Base-by-base conservation (phyloP, 2,113 vertebrate species). In the Myrmophylax atrothorax region DNA sequence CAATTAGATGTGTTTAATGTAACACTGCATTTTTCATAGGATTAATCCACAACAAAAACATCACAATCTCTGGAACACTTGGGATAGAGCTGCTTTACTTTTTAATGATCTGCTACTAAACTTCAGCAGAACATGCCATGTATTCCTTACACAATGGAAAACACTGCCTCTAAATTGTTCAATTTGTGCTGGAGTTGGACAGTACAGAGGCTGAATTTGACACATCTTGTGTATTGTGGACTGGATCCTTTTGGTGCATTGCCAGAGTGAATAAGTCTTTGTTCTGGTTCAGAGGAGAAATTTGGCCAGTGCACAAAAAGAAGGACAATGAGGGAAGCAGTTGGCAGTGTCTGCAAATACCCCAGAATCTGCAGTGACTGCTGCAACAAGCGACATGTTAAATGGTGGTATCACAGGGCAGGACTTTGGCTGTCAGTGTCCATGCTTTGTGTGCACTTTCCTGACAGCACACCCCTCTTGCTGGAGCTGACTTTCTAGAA, bases 271-370 rank as follows among this genome's bases (percentile, higher is more conserved):
- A 66, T 86, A 86, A 90, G 59, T 80, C 70, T 83, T 83, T 81
- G 83, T 81, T 56, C 73, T 93, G 83, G 64, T 92, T 84, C 88
- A 81, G 90, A 94, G 49, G 37, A 95, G 20, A 49, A n/a, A 87
- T 93, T 56, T 92, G 88, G 83, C 76, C 83, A 68, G 22, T 52
- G 25, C 11, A 60, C 66, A 95, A 78, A 85, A 78, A 66, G 93
- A 74, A 62, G 24, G 68, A 80, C 68, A 88, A 89, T 56, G 24
- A 12, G n/a, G 58, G 24, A 87, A 93, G 73, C 28, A 72, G 33
- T 73, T 92, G 83, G 59, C 79, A 67, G 37, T 20, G 14, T 63
- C 83, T 23, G 6, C 77, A 92, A 89, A 75, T 75, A 64, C 49
- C 76, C 44, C 73, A 84, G 66, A 89, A 94, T 31, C 31, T 80